Evolutionary conservation across 2,113 vertebrate genomes (phyloP).

Genomic region (Gnathonemus echidnorhynchus): DNA sequence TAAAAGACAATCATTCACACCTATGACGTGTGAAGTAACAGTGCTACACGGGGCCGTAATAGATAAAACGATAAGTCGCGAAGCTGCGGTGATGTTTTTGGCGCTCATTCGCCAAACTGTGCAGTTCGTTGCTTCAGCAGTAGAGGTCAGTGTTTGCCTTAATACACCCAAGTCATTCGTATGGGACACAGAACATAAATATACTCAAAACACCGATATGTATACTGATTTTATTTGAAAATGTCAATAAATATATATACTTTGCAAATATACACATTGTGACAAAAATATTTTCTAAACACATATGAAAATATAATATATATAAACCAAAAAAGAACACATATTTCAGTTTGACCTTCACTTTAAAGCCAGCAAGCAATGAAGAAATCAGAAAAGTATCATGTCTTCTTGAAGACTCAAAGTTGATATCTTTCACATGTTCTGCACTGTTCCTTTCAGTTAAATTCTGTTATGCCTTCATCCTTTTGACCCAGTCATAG

Average conservation of each 20-base stretch:
- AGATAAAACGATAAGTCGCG: neutral
- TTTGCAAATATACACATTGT: slow-evolving; percentile 13
- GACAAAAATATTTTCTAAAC: slow-evolving; percentile 10
- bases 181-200: neutral
- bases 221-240: neutral
- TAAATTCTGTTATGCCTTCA: neutral
- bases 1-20: neutral
- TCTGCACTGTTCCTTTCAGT: neutral
- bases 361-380: neutral
- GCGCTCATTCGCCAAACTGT: neutral
- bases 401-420: neutral
- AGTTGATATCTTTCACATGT: neutral
- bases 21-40: neutral
- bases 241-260: slow-evolving; percentile 13
- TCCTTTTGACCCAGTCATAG: neutral
- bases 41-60: neutral
- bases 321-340: neutral
- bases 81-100: neutral
- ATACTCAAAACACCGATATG: neutral
- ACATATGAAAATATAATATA: neutral
- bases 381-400: neutral
- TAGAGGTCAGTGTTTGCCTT: neutral
- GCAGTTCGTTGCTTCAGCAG: neutral
- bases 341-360: neutral
- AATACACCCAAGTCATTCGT: too few species aligned